A percentile compares a stretch with the other conserved stretches of the same genome.
These are phyloP conservation scores for Cacatua alba DNA, from an alignment of 2,113 vertebrate species.

Conservation along the genomic window DNA sequence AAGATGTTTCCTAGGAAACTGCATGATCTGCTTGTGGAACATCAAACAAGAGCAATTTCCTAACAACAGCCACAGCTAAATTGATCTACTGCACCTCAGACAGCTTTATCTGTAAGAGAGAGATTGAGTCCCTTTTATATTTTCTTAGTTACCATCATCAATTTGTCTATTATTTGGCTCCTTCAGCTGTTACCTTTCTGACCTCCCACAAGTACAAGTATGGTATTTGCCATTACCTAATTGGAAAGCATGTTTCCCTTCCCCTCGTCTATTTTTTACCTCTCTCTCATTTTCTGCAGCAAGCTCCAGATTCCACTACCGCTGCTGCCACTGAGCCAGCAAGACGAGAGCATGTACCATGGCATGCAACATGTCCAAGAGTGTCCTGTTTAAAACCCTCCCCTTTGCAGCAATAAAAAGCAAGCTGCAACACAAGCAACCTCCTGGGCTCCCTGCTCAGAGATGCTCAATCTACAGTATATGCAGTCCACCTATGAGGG, in stretches of 20 bases:
- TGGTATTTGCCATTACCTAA: conserved; percentile 52
- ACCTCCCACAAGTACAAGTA: conserved; percentile 48
- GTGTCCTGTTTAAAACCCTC: background rate
- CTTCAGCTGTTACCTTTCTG: conserved; percentile 47
- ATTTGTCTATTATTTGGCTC: conserved; percentile 62
- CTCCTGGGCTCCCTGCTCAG: background rate
- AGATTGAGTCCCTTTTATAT: conserved; percentile 69
- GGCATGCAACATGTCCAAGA: background rate
- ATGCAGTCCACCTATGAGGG: background rate
- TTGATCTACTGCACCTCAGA: conserved; percentile 74
- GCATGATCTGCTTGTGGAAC: conserved; percentile 79
- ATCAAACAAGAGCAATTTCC: conserved; percentile 80
- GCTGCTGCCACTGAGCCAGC: background rate
- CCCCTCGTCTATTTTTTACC: background rate
- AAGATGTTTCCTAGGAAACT: conserved; percentile 85
- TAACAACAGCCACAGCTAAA: conserved; percentile 75
- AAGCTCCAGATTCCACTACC: background rate
- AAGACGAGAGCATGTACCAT: background rate
- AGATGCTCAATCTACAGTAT: background rate
- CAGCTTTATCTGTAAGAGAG: conserved; percentile 68
- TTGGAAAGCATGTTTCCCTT: conserved; percentile 42
- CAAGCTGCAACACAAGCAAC: background rate
- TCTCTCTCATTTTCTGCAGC: background rate
- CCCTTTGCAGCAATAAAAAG: background rate
- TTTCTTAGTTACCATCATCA: conserved; percentile 73